These are phyloP conservation scores for Musca vetustissima DNA, from an alignment of 1,140 invertebrate species.

Conservation along the genomic window DNA sequence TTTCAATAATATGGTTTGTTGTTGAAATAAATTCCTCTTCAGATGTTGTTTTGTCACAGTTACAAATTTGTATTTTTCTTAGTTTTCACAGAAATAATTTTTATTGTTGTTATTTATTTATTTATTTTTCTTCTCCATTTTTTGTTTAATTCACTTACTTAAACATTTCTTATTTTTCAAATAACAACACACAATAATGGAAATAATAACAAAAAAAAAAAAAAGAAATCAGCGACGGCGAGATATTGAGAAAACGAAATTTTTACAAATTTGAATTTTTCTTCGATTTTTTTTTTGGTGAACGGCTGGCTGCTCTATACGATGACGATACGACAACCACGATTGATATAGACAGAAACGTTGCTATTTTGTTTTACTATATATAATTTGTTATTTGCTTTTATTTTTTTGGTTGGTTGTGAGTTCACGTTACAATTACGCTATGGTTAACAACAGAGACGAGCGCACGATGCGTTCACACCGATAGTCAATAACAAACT, in stretches of 20 bases:
- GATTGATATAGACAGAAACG: neutral
- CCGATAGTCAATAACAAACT: conserved; percentile 21
- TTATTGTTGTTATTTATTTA: neutral
- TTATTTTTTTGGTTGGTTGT: neutral
- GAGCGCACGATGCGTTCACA: conserved; percentile 8
- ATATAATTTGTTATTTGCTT: too few species aligned
- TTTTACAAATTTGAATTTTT: neutral
- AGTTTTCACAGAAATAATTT: neutral
- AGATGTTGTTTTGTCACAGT: neutral
- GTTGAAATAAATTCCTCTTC: too few species aligned
- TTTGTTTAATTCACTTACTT: neutral
- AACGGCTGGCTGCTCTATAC: neutral
- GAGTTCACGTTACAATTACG: neutral
- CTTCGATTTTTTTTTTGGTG: neutral
- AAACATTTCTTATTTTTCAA: neutral
- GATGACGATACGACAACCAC: neutral
- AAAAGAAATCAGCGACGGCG: too few species aligned
- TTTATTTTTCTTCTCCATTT: neutral
- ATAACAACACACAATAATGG: too few species aligned
- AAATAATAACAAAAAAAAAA: too few species aligned
- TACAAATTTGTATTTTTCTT: neutral
- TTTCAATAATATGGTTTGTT: too few species aligned
- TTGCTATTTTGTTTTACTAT: neutral
- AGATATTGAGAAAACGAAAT: too few species aligned
- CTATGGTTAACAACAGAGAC: conserved; percentile 13